Evolutionary conservation across 2,888 invertebrate species (phyloP).

Genomic region (Cybosia mesomella): DNA sequence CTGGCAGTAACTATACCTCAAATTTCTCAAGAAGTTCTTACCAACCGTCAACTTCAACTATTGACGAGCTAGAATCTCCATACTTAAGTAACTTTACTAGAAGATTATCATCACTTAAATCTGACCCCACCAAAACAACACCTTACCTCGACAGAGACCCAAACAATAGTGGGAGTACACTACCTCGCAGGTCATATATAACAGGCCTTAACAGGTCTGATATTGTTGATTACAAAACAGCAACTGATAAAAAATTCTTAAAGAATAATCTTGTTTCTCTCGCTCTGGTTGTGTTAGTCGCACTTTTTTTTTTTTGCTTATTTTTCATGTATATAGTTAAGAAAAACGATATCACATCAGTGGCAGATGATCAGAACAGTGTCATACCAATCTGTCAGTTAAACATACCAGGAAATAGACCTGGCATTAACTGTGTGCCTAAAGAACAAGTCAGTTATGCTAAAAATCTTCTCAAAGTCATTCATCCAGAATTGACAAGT

Average conservation of each 20-base stretch:
- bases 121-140: constrained; percentile 70
- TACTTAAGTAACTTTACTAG: constrained; percentile 91
- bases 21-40: constrained; percentile 69
- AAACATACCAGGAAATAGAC: constrained; percentile 82
- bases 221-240: constrained; percentile 73
- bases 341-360: constrained; percentile 86
- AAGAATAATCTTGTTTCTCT: constrained; percentile 89
- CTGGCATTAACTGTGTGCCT: constrained; percentile 89
- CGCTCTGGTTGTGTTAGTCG: constrained; percentile 87
- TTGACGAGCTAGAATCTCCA: constrained; percentile 88
- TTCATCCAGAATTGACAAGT: constrained; percentile 89
- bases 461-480: constrained; percentile 88
- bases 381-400: constrained; percentile 87
- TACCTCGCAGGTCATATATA: constrained; percentile 76
- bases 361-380: constrained; percentile 85
- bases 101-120: constrained; percentile 83
- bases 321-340: constrained; percentile 90
- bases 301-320: constrained; percentile 89
- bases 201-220: constrained; percentile 75
- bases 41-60: constrained; percentile 74
- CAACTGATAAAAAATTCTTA: constrained; percentile 82
- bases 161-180: constrained; percentile 74
- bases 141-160: constrained; percentile 71
- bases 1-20: constrained; percentile 66
- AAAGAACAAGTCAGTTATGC: constrained; percentile 88